Base-by-base conservation (phyloP, 2,888 invertebrate species). In the Agrochola litura region DNA sequence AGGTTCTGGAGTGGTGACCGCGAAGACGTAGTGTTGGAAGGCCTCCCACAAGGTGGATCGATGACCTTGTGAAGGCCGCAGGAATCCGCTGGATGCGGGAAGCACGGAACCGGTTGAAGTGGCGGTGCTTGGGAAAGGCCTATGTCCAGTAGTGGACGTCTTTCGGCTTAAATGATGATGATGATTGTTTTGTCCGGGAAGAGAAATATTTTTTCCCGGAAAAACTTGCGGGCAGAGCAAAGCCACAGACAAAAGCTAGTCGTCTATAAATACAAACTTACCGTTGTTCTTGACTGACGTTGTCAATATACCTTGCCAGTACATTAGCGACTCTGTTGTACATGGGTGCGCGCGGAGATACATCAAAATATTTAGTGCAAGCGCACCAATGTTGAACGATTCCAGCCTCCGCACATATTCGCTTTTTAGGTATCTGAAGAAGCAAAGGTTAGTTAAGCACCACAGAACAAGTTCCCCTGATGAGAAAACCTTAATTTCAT, bases 321-420 rank as follows among this genome's bases (percentile, higher is more conserved):
- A 97, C 97, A 6, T 96, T 90, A 0, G 97, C 98, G 0, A 98
- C 97, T 52, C 95, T 94, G 1, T 92, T 81, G 19, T 97, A 97
- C 14, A 97, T 91, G 0, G 94, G 91, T 67, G 97, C 96, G 0
- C 94, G 90, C 0, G 95, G 78, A 2, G 97, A 92, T 0, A 99
- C 94, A 71, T 97, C 95, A 83, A 97, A 94, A 99, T 99, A 99
- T 37, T 97, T 97, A 1, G 99, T 96, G 92, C 99, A 99, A 4
- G 99, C 98, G 92, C 99, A 99, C 99, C 99, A 99, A 93, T 99
- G 99, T 0, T 99, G 98, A 92, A 99, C 99, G 78, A 99, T 98
- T 79, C 98, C 98, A 0, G 99, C 99, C 92, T 98, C 98, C 6
- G 97, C 97, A 92, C 99, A 99, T 12, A 98, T 98, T 46, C 99